Conservation (phyloP, 1,140 invertebrate species). For the Papilio polytes region DNA sequence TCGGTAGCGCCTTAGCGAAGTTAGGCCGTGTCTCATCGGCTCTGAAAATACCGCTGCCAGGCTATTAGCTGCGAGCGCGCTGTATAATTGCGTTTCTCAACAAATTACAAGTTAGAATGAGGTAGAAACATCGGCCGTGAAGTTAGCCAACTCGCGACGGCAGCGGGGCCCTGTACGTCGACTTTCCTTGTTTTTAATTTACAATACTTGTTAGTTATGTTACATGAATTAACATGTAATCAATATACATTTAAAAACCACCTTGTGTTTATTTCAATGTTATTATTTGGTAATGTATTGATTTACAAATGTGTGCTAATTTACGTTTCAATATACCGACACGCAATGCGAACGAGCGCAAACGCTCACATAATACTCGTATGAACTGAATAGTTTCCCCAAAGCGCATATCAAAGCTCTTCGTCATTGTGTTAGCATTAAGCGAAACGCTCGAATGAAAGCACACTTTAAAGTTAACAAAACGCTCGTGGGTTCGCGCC, state of each 20-base stretch:
- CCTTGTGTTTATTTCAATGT: background rate
- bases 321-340: background rate
- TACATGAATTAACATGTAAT: constrained; percentile 1
- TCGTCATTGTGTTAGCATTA: constrained; percentile 28
- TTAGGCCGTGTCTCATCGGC: constrained; percentile 53
- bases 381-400: constrained; percentile 1
- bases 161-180: constrained; percentile 33
- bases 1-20: constrained; percentile 30
- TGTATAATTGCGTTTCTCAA: constrained; percentile 72
- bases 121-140: constrained; percentile 59
- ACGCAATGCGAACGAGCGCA: background rate
- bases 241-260: background rate
- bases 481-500: constrained; percentile 31
- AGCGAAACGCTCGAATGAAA: constrained; percentile 26
- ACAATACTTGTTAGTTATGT: background rate
- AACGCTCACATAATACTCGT: background rate
- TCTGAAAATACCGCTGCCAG: constrained; percentile 55
- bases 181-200: constrained; percentile 33
- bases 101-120: constrained; percentile 74
- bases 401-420: constrained; percentile 29
- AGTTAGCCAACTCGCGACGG: constrained; percentile 53
- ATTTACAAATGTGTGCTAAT: background rate
- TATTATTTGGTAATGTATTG: background rate
- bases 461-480: constrained; percentile 37
- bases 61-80: constrained; percentile 65